These are phyloP conservation scores for Habrosyne pyritoides DNA, from an alignment of 2,888 invertebrate species.

Conservation along the genomic window DNA sequence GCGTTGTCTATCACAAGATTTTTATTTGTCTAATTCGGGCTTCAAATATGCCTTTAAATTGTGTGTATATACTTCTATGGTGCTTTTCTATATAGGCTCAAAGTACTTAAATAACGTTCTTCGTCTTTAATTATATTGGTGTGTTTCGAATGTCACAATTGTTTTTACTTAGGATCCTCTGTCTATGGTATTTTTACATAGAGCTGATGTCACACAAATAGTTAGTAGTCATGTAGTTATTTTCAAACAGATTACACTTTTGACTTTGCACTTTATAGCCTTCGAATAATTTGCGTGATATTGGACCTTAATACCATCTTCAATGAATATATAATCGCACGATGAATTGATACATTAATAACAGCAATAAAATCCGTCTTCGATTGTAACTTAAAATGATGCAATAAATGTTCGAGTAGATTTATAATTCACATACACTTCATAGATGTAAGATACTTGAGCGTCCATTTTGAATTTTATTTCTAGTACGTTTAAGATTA, in stretches of 20 bases:
- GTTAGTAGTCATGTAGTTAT: no score
- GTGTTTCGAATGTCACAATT: background rate
- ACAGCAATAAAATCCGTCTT: background rate
- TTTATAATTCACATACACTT: constrained; percentile 28
- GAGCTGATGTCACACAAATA: no score
- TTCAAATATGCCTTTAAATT: constrained; percentile 34
- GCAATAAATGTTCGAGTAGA: background rate
- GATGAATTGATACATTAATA: background rate
- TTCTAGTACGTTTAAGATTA: background rate
- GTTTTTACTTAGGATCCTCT: background rate
- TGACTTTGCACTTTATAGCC: no score
- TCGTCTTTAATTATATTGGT: constrained; percentile 6
- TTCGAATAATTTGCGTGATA: background rate
- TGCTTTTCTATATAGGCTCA: constrained; percentile 54
- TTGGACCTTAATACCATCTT: background rate
- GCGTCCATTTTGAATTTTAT: constrained; percentile 30
- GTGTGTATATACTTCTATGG: constrained; percentile 47
- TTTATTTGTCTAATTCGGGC: constrained; percentile 19
- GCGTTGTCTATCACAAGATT: background rate
- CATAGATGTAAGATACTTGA: constrained; percentile 33
- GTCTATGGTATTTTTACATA: background rate
- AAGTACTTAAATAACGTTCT: constrained; percentile 42
- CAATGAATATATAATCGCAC: background rate
- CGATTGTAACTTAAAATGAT: background rate
- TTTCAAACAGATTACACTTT: no score